Evolutionary conservation across 1,140 invertebrate genomes (phyloP).

Genomic region (Chironomus striatipennis): DNA sequence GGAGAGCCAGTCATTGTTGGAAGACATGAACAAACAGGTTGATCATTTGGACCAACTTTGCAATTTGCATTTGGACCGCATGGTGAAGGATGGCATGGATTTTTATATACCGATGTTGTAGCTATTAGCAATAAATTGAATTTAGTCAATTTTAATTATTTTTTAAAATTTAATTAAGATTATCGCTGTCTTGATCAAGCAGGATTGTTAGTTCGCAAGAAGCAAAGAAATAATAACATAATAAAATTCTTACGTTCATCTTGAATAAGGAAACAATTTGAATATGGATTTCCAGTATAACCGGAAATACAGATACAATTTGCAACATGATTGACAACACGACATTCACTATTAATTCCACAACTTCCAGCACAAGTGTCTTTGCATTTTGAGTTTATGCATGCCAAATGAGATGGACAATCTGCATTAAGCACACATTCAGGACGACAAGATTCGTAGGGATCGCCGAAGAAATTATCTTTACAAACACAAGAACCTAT

Average conservation of each 20-base stretch:
- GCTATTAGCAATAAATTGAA: background rate
- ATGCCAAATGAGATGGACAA: conserved; percentile 66
- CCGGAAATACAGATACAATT: conserved; percentile 57
- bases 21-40: conserved; percentile 62
- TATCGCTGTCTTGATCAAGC: background rate
- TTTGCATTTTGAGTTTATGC: conserved; percentile 64
- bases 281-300: conserved; percentile 54
- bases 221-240: conserved; percentile 27
- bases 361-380: conserved; percentile 63
- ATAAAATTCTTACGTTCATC: conserved; percentile 29
- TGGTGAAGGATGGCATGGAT: conserved; percentile 70
- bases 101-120: conserved; percentile 27
- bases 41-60: conserved; percentile 43
- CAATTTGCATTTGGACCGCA: conserved; percentile 69
- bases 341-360: conserved; percentile 58
- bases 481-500: conserved; percentile 43
- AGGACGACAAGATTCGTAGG: conserved; percentile 62
- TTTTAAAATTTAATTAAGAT: background rate
- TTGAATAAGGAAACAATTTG: conserved; percentile 43
- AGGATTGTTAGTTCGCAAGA: too few species aligned
- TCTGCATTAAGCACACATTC: conserved; percentile 66
- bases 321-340: conserved; percentile 66
- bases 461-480: conserved; percentile 55
- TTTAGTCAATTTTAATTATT: background rate
- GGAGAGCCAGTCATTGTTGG: conserved; percentile 67